Evolutionary conservation across 2,113 vertebrate species (phyloP), one percentile per base, ranked within the genome.

Genomic region (Ageneiosus marmoratus): DNA sequence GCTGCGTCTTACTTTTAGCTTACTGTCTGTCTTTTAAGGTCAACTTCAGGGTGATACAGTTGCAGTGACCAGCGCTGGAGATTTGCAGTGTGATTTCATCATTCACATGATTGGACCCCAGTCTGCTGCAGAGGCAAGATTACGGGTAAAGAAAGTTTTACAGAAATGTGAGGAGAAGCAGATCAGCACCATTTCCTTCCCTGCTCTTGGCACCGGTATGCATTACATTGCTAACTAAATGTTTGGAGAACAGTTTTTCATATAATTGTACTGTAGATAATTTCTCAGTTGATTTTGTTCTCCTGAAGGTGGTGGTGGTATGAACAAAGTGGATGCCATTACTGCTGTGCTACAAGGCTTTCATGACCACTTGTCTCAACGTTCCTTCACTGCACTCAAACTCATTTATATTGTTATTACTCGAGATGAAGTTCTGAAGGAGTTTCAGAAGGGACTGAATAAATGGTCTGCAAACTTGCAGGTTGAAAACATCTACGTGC

Each of bases 121-220:
- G 22, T 70, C 85, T 1, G 29, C 79, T 9, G 84, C 74, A 0
- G 83, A 81, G 0, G 74, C 74, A 7, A 84, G 67, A 0, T 37
- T 83, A 18, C 87, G 83, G 0, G 86, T 91, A 58, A 86, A 83
- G 79, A 91, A 88, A 18, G 91, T 89, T 24, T 81, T 92, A 84
- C 85, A 91, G 46, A 62, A 82, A 62, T 91, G 90, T 32, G 91
- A 92, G 83, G 87, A 89, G 74, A 85, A 88, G 13, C 58, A 86
- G 34, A 87, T 92, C 73, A 86, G 87, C 53, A 90, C 91, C 0
- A 50, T 92, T 55, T 91, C 91, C 44, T 91, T 92, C 29, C 91
- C 91, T 60, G 90, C 91, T 37, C 60, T 91, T 1, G 90, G 90
- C 73, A 91, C 91, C 22, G 91, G 91, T 91, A 86, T 51, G 51